Base-by-base conservation (phyloP, 1,140 invertebrate species). In the Pomacea maculata region DNA sequence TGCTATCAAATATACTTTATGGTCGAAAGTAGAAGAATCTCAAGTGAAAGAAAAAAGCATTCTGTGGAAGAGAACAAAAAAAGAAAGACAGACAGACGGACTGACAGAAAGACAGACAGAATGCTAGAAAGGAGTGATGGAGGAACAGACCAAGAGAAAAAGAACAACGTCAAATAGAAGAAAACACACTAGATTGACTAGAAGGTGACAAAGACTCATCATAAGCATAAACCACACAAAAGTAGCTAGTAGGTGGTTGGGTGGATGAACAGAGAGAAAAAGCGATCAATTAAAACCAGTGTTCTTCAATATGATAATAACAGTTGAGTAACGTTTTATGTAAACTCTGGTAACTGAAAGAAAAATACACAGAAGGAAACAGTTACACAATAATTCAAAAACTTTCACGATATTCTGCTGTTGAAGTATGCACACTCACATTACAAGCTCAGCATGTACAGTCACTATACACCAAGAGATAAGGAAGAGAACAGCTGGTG, bases 71-170 rank as follows among this genome's bases (percentile, higher is more conserved):
- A 34, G 19, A 29, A 71, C 68, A 79, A 34, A 72, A 1, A 71
- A 29, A 63, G 34, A 70, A n/a, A 70, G 65, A 71, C 14, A 79
- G 25, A 70, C 9, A 63, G 34, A 70, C 2, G 8, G 65, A 71
- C 14, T 73, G 25, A 70, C 9, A 70, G 52, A 70, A 52, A 75
- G 74, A 75, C 7, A 64, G 54, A 76, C 15, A 76, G 74, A 77
- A 57, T 8, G 73, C 10, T 14, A 61, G 73, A 10, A 57, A 15
- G 71, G 54, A 61, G 54, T 14, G 54, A 61, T n/a, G 34, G 9
- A 61, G 73, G n/a, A 57, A 61, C 45, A 75, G n/a, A 21, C 19
- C 34, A 52, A 67, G 63, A 52, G 55, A 65, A 25, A 77, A 25
- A 34, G 29, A 55, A 52, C 14, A 57, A 10, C 21, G 9, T 55